Evolutionary conservation across 2,113 vertebrate species (phyloP), one percentile per base, ranked within the genome.

Genomic region (Thryonomys swinderianus): DNA sequence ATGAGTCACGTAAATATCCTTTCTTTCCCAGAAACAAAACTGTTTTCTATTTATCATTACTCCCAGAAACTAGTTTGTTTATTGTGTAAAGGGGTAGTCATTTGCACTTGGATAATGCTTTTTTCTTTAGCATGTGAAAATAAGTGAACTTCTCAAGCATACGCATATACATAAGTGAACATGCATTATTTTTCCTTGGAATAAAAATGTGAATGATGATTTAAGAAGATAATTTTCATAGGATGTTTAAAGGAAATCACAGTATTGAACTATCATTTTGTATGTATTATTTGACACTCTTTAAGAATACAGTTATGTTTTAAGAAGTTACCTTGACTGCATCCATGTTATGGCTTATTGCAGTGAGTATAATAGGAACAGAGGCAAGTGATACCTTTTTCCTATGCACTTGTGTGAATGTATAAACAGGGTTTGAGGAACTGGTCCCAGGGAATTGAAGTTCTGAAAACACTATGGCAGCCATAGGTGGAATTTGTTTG

Each of bases 11-110:
- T 87, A 91, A 92, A 86, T 32, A 86, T 37, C 7, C 66, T 81
- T 94, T 91, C 69, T 90, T 93, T 88, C 74, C 51, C 37, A 64
- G 40, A 86, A 91, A 45, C 48, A 90, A 89, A 90, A 61, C 3
- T 12, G 14, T 61, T 84, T 74, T 32, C 62, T 16, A 53, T 66
- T 84, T 76, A 59, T 76, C 34, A 71, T 91, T 86, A 61, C 78
- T 76, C n/a, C 93, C 57, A 57, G n/a, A 6, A 82, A 14, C 7
- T 55, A 88, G 51, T 93, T 45, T 86, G 23, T 34, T 91, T 51
- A 67, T 20, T 71, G 21, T 66, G 53, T 48, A 71, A 88, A 37
- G 45, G 21, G 21, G 71, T 92, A 59, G 71, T 76, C 94, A 96
- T 83, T 91, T 45, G 37, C 57, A 85, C 14, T 66, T 82, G 51